Evolutionary conservation across 1,140 invertebrate species (phyloP).

Genomic region (Notospermus geniculatus): DNA sequence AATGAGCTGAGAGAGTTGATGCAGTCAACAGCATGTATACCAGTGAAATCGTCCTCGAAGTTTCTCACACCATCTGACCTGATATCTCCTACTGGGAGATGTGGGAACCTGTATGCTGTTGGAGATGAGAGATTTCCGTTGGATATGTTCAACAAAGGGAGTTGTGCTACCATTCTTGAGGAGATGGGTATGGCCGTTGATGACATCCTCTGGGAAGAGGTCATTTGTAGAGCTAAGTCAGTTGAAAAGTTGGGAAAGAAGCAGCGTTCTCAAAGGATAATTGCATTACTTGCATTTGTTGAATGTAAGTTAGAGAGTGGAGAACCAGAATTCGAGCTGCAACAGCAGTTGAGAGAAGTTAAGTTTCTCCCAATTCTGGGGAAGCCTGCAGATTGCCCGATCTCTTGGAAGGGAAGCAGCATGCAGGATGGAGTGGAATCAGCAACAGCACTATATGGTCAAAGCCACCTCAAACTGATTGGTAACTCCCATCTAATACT

Average conservation of each 20-base stretch:
- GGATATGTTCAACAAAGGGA: constrained; percentile 6
- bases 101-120: constrained; percentile 18
- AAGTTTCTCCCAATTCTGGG: background rate
- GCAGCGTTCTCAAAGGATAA: no score
- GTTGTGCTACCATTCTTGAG: constrained; percentile 8
- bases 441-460: background rate
- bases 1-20: constrained; percentile 17
- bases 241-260: constrained; percentile 3
- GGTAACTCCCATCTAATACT: constrained; percentile 7
- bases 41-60: constrained; percentile 17
- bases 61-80: constrained; percentile 4
- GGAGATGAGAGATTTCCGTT: constrained; percentile 19
- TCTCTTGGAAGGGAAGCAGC: background rate
- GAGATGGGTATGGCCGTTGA: constrained; percentile 25
- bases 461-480: background rate
- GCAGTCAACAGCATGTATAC: constrained; percentile 15
- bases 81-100: constrained; percentile 10
- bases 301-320: no score
- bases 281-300: no score
- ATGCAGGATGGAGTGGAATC: background rate
- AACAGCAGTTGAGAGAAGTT: background rate
- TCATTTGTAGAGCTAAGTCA: constrained; percentile 17
- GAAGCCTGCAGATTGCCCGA: background rate
- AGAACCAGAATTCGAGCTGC: background rate
- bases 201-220: constrained; percentile 15